Conservation (phyloP, 2,113 vertebrate genomes). For the Phylloscopus trochiloides region DNA sequence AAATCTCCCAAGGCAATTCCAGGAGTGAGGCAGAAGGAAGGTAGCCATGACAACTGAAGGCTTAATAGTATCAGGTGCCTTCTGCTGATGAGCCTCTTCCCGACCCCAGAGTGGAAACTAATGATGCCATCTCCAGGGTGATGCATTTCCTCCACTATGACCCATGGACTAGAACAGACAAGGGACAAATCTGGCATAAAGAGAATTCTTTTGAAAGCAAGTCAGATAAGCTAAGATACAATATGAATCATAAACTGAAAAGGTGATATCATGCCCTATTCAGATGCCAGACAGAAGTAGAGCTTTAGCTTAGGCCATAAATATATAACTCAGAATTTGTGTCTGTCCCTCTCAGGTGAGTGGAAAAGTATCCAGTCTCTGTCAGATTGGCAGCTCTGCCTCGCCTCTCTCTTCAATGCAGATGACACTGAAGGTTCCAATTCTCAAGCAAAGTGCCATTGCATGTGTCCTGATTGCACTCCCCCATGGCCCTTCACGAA, state of each 20-base stretch:
- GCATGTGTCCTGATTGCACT: not conserved
- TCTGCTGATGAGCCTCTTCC: slow-evolving; percentile 17
- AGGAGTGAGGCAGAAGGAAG: not conserved
- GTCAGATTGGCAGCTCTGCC: not conserved
- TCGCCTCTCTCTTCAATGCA: not conserved
- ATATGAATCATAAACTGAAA: not conserved
- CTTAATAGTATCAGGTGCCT: slow-evolving; percentile 50
- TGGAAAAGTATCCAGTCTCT: not conserved
- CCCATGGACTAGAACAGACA: not conserved
- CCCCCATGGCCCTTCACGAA: not conserved
- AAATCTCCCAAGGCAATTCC: slow-evolving; percentile 41
- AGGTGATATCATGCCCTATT: not conserved
- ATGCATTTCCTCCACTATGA: not conserved
- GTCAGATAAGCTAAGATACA: not conserved
- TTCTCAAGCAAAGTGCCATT: not conserved
- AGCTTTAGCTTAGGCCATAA: not conserved
- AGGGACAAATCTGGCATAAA: not conserved
- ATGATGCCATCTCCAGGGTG: slow-evolving; percentile 32
- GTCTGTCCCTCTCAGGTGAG: not conserved
- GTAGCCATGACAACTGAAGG: slow-evolving; percentile 57
- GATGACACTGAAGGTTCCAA: not conserved
- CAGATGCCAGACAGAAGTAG: not conserved
- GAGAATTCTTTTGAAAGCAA: slow-evolving; percentile 4
- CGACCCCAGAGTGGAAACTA: slow-evolving; percentile 4
- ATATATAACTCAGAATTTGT: not conserved